These are phyloP conservation scores for Tethya wilhelma DNA, from an alignment of 37 sponge, comb jelly and placozoan species.

Conservation along the genomic window DNA sequence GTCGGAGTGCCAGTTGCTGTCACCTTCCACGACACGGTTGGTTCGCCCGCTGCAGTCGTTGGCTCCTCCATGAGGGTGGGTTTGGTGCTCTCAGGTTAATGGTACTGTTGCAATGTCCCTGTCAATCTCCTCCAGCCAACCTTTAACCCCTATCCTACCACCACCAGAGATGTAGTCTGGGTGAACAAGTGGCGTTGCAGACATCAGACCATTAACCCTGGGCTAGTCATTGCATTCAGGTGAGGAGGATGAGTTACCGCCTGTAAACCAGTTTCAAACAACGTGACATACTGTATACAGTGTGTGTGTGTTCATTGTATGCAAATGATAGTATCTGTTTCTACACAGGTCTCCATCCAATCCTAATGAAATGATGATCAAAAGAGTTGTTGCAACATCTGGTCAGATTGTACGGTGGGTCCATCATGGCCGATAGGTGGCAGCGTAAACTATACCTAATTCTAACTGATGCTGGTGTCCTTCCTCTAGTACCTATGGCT, in stretches of 20 bases:
- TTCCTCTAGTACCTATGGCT: not conserved
- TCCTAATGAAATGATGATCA: not conserved
- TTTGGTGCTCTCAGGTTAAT: too few species aligned
- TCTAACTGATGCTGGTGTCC: not conserved
- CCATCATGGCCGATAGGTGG: not conserved
- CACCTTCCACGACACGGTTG: constrained; percentile 34
- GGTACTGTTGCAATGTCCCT: not conserved
- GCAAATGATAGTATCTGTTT: not conserved
- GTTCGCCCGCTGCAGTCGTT: constrained; percentile 5
- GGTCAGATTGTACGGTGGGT: constrained; percentile 6
- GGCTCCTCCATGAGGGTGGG: constrained; percentile 59
- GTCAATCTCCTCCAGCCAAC: constrained; percentile 19
- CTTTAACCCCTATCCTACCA: constrained; percentile 23
- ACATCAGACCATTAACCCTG: not conserved
- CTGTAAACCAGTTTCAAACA: not conserved
- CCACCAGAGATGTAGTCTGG: constrained; percentile 37
- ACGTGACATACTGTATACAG: not conserved
- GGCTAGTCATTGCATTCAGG: constrained; percentile 35
- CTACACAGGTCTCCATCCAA: constrained; percentile 7
- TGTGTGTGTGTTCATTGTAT: not conserved
- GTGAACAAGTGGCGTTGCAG: constrained; percentile 12
- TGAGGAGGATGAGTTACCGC: constrained; percentile 17
- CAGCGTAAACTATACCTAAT: not conserved
- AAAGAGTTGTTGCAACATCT: constrained; percentile 15
- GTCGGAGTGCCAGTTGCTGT: too few species aligned